Evolutionary conservation across 2,797 vertebrate species (phyloP).

Genomic region (Phalloptychus januarius): DNA sequence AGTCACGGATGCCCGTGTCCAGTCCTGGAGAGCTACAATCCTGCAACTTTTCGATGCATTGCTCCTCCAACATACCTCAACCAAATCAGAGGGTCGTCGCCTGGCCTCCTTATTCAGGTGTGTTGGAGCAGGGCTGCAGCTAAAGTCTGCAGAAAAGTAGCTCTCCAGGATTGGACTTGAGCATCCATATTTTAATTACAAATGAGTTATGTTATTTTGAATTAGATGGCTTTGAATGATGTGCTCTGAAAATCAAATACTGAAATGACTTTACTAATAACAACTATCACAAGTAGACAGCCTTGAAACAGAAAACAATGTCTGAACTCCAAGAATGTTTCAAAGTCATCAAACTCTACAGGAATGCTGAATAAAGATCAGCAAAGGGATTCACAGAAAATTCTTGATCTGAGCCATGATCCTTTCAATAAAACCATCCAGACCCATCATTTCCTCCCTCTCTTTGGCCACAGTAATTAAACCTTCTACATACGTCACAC

Average conservation of each 20-base stretch:
- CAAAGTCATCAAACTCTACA: background rate
- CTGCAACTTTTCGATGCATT: no score
- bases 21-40: no score
- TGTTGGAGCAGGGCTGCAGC: no score
- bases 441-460: background rate
- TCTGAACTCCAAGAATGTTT: background rate
- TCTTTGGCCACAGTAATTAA: conserved; percentile 8
- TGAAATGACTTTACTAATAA: background rate
- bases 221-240: background rate
- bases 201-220: background rate
- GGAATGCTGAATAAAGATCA: background rate
- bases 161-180: background rate
- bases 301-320: background rate
- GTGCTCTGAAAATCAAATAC: background rate
- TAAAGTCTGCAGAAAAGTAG: background rate
- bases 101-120: background rate
- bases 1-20: background rate
- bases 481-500: background rate
- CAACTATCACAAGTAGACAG: background rate
- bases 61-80: background rate
- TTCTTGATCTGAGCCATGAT: background rate
- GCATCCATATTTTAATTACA: background rate
- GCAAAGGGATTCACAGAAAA: background rate
- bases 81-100: background rate
- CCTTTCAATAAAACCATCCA: conserved; percentile 4